Percentiles rank a stretch among this genome's conserved stretches.
Evolutionary conservation across 2,113 vertebrate species (phyloP).

Genomic region (Amazona vittata): DNA sequence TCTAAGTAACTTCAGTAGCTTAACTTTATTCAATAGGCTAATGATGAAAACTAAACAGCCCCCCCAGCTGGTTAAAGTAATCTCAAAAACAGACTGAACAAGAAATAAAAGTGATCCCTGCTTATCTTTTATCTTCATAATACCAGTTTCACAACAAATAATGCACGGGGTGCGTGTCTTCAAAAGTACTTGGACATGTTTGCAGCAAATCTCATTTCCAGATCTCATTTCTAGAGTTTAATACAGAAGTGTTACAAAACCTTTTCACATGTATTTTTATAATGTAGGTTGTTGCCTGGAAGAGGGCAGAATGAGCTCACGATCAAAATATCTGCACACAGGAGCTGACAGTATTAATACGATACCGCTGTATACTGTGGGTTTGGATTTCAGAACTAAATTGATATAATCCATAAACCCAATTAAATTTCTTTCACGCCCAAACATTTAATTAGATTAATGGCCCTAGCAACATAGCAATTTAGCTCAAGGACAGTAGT

Average conservation of each 20-base stretch:
- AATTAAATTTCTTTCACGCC: not conserved
- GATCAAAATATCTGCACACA: not conserved
- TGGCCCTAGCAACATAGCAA: not conserved
- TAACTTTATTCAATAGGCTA: not conserved
- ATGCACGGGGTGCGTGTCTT: not conserved
- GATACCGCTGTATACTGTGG: not conserved
- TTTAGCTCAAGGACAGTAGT: not conserved
- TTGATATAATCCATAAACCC: not conserved
- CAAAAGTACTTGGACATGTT: not conserved
- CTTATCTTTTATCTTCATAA: not conserved
- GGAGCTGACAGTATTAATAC: not conserved
- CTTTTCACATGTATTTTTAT: not conserved
- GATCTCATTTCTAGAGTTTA: not conserved
- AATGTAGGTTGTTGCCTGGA: not conserved
- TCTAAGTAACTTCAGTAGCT: not conserved
- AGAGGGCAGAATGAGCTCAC: not conserved
- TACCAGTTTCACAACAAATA: not conserved
- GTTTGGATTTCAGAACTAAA: not conserved
- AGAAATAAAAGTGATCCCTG: not conserved
- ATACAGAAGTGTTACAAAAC: not conserved
- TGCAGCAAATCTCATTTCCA: not conserved
- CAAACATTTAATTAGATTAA: not conserved
- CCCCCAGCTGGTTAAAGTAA: not conserved
- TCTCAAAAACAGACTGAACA: not conserved
- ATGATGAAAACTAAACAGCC: not conserved